Percentiles rank a stretch among this genome's conserved stretches.
Evolutionary conservation across 2,797 vertebrate genomes (phyloP).

Genomic region (Phalanger gymnotis): DNA sequence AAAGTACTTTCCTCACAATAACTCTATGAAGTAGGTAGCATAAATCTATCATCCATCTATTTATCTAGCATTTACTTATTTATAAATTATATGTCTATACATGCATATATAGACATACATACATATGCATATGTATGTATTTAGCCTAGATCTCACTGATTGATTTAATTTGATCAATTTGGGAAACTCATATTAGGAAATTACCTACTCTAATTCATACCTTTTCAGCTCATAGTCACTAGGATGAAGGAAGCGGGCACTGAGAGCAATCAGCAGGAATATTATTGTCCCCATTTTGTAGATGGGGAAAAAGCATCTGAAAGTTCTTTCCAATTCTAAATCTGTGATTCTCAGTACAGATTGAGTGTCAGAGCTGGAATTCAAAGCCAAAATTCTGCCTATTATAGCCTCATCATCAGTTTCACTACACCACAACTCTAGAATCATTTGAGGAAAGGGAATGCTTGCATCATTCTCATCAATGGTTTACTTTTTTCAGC

Average conservation of each 20-base stretch:
- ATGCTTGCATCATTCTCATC: background rate
- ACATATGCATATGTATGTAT: background rate
- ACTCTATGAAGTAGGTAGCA: background rate
- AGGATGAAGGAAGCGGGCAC: background rate
- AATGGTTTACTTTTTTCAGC: background rate
- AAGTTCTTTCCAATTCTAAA: background rate
- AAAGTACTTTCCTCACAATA: background rate
- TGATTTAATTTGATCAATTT: background rate
- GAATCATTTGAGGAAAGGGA: background rate
- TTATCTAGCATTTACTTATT: background rate
- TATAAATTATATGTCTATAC: background rate
- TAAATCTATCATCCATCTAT: background rate
- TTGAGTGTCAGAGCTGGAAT: background rate
- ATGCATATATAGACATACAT: background rate
- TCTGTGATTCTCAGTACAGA: background rate
- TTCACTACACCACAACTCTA: background rate
- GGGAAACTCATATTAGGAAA: background rate
- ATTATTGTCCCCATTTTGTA: background rate
- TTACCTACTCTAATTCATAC: background rate
- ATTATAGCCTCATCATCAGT: background rate
- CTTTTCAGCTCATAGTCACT: background rate
- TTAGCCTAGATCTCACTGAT: background rate
- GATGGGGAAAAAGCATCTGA: background rate
- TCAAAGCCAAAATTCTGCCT: background rate
- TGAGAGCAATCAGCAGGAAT: background rate